Percentiles rank a stretch among this genome's conserved stretches.
Evolutionary conservation across 2,113 vertebrate genomes (phyloP).

Genomic region (Triplophysa siluroides): DNA sequence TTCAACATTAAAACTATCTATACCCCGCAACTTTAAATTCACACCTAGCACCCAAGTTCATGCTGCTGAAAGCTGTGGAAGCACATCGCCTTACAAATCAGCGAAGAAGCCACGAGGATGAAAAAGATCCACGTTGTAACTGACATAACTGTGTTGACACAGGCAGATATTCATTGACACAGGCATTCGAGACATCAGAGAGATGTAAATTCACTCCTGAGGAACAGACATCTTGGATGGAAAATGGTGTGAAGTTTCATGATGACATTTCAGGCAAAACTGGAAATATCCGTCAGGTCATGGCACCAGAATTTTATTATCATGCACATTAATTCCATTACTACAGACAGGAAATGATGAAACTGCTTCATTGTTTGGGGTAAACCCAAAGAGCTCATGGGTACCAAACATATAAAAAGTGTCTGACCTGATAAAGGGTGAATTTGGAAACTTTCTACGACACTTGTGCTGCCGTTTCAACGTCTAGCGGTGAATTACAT

Average conservation of each 20-base stretch:
- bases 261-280: background rate
- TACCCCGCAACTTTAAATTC: background rate
- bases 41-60: background rate
- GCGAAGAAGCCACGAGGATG: background rate
- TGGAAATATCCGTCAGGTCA: background rate
- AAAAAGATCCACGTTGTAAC: conserved; percentile 7
- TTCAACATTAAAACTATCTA: too few relatives aligned
- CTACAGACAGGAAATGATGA: too few relatives aligned
- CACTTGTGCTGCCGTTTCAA: background rate
- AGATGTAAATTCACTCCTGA: conserved; percentile 5
- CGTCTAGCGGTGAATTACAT: conserved; percentile 17
- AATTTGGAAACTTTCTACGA: background rate
- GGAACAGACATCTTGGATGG: background rate
- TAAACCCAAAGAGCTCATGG: too few relatives aligned
- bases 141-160: conserved; percentile 36
- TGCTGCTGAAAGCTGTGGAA: background rate
- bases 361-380: background rate
- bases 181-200: conserved; percentile 10
- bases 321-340: background rate
- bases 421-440: background rate
- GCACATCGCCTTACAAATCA: background rate
- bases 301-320: background rate
- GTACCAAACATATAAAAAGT: background rate
- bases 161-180: conserved; percentile 6
- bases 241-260: background rate